phyloP scores from a whole-genome alignment of 2,888 invertebrate species.

The Eristalis intricaria region DNA sequence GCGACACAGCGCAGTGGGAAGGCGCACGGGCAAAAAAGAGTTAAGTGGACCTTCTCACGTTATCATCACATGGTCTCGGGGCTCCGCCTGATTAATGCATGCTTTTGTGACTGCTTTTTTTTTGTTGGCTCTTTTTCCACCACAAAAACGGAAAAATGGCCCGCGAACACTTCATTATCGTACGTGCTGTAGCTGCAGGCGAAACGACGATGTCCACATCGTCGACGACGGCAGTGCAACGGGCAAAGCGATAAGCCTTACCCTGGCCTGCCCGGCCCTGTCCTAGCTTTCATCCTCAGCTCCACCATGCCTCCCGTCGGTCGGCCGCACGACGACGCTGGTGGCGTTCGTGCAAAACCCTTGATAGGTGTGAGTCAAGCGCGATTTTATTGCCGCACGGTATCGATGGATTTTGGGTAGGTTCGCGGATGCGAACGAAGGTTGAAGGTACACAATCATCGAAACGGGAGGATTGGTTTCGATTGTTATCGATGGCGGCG shows the following conservation, averaged over 20 bases:
- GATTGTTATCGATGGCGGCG: conserved; percentile 53
- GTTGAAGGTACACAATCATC: conserved; percentile 42
- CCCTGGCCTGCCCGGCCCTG: conserved; percentile 26
- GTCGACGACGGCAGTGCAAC: conserved; percentile 3
- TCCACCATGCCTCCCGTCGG: not conserved
- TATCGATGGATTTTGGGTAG: conserved; percentile 64
- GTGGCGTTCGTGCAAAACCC: conserved; percentile 19
- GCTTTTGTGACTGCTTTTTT: conserved; percentile 55
- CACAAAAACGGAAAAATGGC: conserved; percentile 35
- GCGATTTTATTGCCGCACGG: conserved; percentile 44
- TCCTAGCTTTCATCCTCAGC: not conserved
- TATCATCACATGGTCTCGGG: conserved; percentile 65
- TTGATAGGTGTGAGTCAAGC: conserved; percentile 54
- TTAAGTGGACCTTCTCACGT: conserved; percentile 71
- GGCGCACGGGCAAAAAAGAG: conserved; percentile 24
- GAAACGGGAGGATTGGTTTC: conserved; percentile 64
- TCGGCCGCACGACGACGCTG: not conserved
- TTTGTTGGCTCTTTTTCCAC: not conserved
- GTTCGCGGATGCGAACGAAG: conserved; percentile 46
- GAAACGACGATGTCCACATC: conserved; percentile 1
- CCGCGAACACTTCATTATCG: conserved; percentile 65
- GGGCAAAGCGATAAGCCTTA: conserved; percentile 50
- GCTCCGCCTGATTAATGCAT: conserved; percentile 65
- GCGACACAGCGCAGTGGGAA: conserved; percentile 35
- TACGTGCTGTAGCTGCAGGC: conserved; percentile 66